These are phyloP conservation scores for Microctenopoma stevenorrisi DNA, from an alignment of 2,797 vertebrate species.

Conservation along the genomic window DNA sequence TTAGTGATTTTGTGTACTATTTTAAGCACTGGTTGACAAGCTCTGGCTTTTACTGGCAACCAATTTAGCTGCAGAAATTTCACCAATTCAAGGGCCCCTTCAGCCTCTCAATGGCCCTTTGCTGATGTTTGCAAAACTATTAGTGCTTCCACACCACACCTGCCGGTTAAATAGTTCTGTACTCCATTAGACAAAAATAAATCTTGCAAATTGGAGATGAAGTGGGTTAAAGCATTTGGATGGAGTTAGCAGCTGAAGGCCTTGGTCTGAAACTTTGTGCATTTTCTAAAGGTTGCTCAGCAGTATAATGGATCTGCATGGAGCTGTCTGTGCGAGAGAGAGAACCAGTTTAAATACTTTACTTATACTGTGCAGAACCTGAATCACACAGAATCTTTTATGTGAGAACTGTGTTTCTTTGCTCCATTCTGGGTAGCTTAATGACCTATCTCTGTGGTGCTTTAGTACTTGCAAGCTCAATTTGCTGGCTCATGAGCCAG, in stretches of 20 bases:
- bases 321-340: neutral
- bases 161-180: conserved; percentile 45
- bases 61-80: conserved; percentile 33
- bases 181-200: conserved; percentile 49
- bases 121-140: conserved; percentile 64
- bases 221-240: conserved; percentile 40
- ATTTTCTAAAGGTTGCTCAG: conserved; percentile 26
- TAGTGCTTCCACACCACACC: conserved; percentile 52
- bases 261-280: conserved; percentile 27
- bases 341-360: conserved; percentile 5
- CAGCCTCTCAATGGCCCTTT: conserved; percentile 44
- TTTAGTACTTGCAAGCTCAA: conserved; percentile 74
- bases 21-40: conserved; percentile 23
- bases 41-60: conserved; percentile 29
- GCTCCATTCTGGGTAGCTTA: conserved; percentile 64
- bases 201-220: conserved; percentile 45
- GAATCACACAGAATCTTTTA: conserved; percentile 22
- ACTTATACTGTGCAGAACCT: neutral
- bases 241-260: conserved; percentile 31
- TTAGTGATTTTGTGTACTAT: conserved; percentile 24
- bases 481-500: conserved; percentile 79
- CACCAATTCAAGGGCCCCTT: conserved; percentile 34
- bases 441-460: conserved; percentile 72
- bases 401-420: conserved; percentile 42
- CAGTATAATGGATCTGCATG: conserved; percentile 5